phyloP scores from a whole-genome alignment of 2,888 invertebrate genomes.

The Archaeoteleia sp. region DNA sequence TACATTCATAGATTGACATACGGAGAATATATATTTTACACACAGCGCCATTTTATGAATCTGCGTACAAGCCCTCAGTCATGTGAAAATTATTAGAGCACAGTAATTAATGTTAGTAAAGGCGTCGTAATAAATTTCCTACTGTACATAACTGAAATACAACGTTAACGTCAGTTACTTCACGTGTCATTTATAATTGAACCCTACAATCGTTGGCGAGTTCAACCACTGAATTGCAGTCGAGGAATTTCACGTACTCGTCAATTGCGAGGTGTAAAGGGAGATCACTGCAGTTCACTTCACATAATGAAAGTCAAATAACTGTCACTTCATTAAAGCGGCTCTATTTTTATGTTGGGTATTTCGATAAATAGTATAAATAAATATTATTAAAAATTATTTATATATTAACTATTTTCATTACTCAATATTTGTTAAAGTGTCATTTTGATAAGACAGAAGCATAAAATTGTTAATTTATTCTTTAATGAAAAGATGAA shows the following conservation, averaged over 20 bases:
- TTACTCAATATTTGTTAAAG: no score
- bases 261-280: constrained; percentile 30
- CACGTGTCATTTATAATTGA: constrained; percentile 38
- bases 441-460: no score
- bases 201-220: constrained; percentile 27
- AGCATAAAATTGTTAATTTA: neutral
- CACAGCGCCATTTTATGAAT: no score
- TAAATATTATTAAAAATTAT: no score
- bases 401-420: no score
- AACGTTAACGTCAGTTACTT: constrained; percentile 29
- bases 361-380: no score
- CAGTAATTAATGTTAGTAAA: no score
- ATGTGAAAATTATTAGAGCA: no score
- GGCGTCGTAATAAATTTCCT: constrained; percentile 3
- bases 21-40: no score
- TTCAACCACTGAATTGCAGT: constrained; percentile 24
- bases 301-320: constrained; percentile 31
- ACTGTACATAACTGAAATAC: constrained; percentile 10
- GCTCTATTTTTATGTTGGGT: no score
- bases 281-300: constrained; percentile 7
- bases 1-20: no score
- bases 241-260: constrained; percentile 34
- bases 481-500: constrained; percentile 34
- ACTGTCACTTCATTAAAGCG: constrained; percentile 8
- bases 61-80: no score